Base-by-base conservation (phyloP, 2,113 vertebrate species). In the Speoplatyrhinus poulsoni region DNA sequence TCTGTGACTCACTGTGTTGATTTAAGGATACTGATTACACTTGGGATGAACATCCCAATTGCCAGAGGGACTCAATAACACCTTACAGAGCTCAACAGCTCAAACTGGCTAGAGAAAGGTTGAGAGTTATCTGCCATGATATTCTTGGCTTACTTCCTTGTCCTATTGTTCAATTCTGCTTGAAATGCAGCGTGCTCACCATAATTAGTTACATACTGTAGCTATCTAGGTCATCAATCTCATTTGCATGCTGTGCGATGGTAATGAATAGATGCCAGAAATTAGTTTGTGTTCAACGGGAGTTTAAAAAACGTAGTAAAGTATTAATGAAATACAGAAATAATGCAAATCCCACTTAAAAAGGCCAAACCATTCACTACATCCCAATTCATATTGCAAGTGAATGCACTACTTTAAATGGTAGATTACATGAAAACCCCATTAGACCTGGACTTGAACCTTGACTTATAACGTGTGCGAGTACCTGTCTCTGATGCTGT, bases 401-500 rank as follows among this genome's bases (percentile, higher is more conserved):
- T 57, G 2, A 49, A 49, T 62, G 59, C 15, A 13, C 9, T 49
- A 3, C 17, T 50, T 62, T 26, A 26, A 26, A 26, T 26, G 26
- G n/a, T 60, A 19, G 17, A 26, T 58, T 26, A 12, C 13, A 54
- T 58, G 56, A 26, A n/a, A n/a, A 10, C 46, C 16, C 61, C n/a
- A 12, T 60, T 12, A n/a, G 60, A 46, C 6, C 55, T 17, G 46
- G 16, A 26, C 26, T 26, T 3, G 2, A 15, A 3, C 13, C 10
- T 46, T 41, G 19, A 0, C 12, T 1, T 33, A 61, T 59, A 4
- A 41, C 9, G 3, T 1, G 4, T 15, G 5, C 4, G 4, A 0
- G 47, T 90, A 98, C 96, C 96, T 97, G 96, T 88, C 93, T 94
- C 60, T 94, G 95, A 64, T 94, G 91, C 89, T 94, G 95, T 36